phyloP scores from a whole-genome alignment of 2,888 invertebrate genomes.

The Netelia melanura region DNA sequence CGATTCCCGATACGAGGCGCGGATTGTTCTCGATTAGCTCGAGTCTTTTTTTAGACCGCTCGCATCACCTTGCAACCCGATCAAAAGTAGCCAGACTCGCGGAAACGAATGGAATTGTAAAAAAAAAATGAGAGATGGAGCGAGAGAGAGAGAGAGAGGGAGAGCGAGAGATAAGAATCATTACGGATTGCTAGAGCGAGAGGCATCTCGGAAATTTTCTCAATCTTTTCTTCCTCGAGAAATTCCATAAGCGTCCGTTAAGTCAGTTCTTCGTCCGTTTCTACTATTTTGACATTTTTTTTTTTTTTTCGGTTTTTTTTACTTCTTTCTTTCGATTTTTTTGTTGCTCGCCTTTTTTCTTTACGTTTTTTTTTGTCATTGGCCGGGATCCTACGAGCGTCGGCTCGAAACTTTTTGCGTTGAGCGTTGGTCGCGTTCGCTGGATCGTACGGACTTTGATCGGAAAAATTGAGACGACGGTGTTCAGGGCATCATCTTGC shows the following conservation, averaged over 20 bases:
- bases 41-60: background rate
- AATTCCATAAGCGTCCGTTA: slow-evolving; percentile 32
- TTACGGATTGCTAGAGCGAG: slow-evolving; percentile 50
- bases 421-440: background rate
- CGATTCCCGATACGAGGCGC: slow-evolving; percentile 24
- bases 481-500: slow-evolving; percentile 91
- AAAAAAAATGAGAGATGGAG: slow-evolving; percentile 60
- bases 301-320: slow-evolving; percentile 48
- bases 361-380: slow-evolving; percentile 52
- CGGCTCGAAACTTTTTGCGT: slow-evolving; percentile 24
- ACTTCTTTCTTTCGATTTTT: slow-evolving; percentile 30
- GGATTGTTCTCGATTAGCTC: slow-evolving; percentile 22
- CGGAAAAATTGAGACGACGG: background rate
- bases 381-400: slow-evolving; percentile 42
- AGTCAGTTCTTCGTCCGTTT: slow-evolving; percentile 59
- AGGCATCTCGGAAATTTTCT: slow-evolving; percentile 31
- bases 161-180: slow-evolving; percentile 58
- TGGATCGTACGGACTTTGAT: slow-evolving; percentile 19
- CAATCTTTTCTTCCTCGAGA: slow-evolving; percentile 5
- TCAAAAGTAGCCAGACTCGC: slow-evolving; percentile 82
- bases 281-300: slow-evolving; percentile 28
- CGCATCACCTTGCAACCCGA: slow-evolving; percentile 81
- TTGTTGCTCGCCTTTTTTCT: slow-evolving; percentile 16
- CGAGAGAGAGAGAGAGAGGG: slow-evolving; percentile 62
- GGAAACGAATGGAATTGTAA: slow-evolving; percentile 77